Base-by-base conservation (phyloP, 2,888 invertebrate genomes). In the Machimus rusticus region DNA sequence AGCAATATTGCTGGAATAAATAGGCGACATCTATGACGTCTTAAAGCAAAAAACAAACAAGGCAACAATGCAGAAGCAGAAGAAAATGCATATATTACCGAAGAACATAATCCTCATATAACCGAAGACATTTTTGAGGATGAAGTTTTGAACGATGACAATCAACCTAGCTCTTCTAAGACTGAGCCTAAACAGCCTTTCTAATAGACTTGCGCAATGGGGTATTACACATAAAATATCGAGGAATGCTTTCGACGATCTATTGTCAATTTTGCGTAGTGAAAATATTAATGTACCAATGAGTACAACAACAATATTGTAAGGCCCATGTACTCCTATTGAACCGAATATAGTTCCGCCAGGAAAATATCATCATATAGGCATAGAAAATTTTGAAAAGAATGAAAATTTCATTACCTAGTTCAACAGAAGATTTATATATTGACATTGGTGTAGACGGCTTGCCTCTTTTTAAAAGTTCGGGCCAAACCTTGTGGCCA, bases 391-490 rank as follows among this genome's bases (percentile, higher is more conserved):
- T 2, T 9, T 23, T 74, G 4, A 23, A 19, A 74, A 74, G n/a
- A 31, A 23, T 74, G 23, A 76, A 76, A 12, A 19, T 76, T 12
- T 23, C 31, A 4, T 5, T 77, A 23, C 0, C 16, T 23, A 14
- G n/a, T 9, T 9, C 85, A 6, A 34, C 31, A n/a, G 66, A 74
- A 12, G 19, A 4, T n/a, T 43, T 85, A 16, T 28, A 31, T 12
- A 85, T 85, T 39, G 74, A 85, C n/a, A 74, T 85, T 16, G 46
- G 31, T 19, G 55, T 85, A 23, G 76, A 86, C 86, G 79, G 79
- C 0, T 19, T 87, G 8, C 78, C 86, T 2, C 37, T 86, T 6
- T 79, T 46, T 31, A 86, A 86, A 79, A 87, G 88, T 55, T 88
- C 79, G 3, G 43, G 14, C 0, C 39, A 74, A 66, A 57, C 79